phyloP scores from a whole-genome alignment of 2,888 invertebrate genomes.

The Eristalinus sepulchralis region DNA sequence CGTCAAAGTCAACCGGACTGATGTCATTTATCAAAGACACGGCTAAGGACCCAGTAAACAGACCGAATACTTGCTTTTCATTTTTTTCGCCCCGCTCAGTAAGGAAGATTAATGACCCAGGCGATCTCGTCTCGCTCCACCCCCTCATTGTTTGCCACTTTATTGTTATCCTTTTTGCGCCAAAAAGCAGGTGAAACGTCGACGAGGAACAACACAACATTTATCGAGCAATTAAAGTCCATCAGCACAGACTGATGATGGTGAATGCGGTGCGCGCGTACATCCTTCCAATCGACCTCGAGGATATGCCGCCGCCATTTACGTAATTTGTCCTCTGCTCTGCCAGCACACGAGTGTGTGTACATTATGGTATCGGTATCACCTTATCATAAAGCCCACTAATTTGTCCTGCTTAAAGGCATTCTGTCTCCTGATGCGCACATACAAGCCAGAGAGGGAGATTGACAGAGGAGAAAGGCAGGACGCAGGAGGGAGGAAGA shows the following conservation, averaged over 20 bases:
- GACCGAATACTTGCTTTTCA: not conserved
- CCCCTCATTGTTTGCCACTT: constrained; percentile 56
- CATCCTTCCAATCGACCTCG: constrained; percentile 36
- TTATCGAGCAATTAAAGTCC: constrained; percentile 71
- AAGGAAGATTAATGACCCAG: constrained; percentile 63
- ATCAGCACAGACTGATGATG: constrained; percentile 48
- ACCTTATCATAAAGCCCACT: constrained; percentile 70
- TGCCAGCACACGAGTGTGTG: constrained; percentile 21
- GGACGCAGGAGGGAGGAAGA: constrained; percentile 20
- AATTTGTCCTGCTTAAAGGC: constrained; percentile 71
- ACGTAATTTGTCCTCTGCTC: constrained; percentile 62
- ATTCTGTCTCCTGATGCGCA: constrained; percentile 8
- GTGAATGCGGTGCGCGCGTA: constrained; percentile 8
- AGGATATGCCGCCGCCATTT: constrained; percentile 53
- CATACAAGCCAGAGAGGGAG: not conserved
- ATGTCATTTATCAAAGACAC: constrained; percentile 59
- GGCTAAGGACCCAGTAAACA: constrained; percentile 7
- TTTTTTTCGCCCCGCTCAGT: constrained; percentile 28
- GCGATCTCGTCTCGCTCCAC: not conserved
- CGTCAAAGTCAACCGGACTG: not conserved
- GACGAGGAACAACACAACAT: constrained; percentile 56
- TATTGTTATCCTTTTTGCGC: constrained; percentile 65
- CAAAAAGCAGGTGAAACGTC: constrained; percentile 17
- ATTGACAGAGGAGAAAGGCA: not conserved
- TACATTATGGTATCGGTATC: constrained; percentile 26